Percentiles rank a stretch among this genome's conserved stretches.
Conservation (phyloP, 35 echinoderm and acorn worm species). For the Diadema setosum region DNA sequence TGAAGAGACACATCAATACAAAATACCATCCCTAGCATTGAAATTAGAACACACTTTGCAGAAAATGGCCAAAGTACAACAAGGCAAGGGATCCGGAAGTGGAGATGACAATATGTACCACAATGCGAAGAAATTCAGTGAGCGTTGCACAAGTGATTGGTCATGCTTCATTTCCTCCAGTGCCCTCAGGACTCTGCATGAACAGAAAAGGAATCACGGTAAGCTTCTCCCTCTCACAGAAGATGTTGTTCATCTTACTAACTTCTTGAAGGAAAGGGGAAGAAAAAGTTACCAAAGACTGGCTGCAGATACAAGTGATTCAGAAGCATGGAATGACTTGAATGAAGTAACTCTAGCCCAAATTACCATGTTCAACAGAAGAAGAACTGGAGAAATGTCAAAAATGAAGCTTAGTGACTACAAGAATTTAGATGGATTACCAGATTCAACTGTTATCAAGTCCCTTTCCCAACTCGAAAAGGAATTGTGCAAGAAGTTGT, state of each 20-base stretch:
- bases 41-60: background rate
- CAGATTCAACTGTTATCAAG: conserved; percentile 4
- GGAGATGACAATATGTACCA: background rate
- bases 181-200: conserved; percentile 45
- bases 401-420: conserved; percentile 50
- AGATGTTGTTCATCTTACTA: conserved; percentile 18
- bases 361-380: conserved; percentile 53
- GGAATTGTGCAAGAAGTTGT: conserved; percentile 27
- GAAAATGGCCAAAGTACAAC: background rate
- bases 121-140: background rate
- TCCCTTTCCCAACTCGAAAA: conserved; percentile 29
- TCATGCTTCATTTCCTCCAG: conserved; percentile 13
- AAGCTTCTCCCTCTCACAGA: conserved; percentile 37
- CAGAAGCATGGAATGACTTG: conserved; percentile 48
- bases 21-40: background rate
- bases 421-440: background rate
- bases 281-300: background rate
- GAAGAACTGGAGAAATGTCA: conserved; percentile 53
- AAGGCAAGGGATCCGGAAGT: background rate
- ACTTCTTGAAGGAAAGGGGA: conserved; percentile 24
- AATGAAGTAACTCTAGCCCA: conserved; percentile 50
- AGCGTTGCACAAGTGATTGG: background rate
- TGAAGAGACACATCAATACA: background rate
- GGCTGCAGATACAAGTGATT: background rate
- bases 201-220: conserved; percentile 12